Percentiles rank a stretch among this genome's conserved stretches.
These are phyloP conservation scores for Oscheius onirici DNA, from an alignment of 2,888 invertebrate species.

Conservation along the genomic window DNA sequence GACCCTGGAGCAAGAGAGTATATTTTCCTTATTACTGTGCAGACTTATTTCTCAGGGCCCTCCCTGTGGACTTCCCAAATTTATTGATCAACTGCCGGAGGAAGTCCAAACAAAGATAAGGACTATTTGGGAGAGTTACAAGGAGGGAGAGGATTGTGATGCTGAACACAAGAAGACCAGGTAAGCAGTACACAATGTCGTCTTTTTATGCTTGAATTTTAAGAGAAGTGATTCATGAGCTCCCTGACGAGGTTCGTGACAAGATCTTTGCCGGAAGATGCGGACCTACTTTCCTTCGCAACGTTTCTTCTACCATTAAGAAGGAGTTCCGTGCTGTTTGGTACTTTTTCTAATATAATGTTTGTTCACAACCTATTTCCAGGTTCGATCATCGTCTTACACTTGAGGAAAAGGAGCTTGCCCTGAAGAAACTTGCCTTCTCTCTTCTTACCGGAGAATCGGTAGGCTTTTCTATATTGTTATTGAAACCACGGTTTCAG, in stretches of 20 bases:
- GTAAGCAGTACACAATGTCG: constrained; percentile 12
- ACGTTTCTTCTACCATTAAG: constrained; percentile 53
- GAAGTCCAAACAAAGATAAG: constrained; percentile 60
- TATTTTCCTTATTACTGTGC: not conserved
- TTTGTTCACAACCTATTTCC: not conserved
- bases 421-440: constrained; percentile 65
- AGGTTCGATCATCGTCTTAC: constrained; percentile 63
- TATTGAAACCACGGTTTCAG: constrained; percentile 40
- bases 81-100: constrained; percentile 58
- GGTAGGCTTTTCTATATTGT: constrained; percentile 39
- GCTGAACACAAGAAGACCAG: constrained; percentile 58
- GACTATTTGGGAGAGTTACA: constrained; percentile 65
- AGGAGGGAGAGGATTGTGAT: constrained; percentile 60
- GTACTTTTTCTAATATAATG: constrained; percentile 9
- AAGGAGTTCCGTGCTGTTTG: constrained; percentile 65
- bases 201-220: not conserved
- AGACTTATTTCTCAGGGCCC: constrained; percentile 45
- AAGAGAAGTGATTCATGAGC: constrained; percentile 48
- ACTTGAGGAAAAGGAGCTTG: constrained; percentile 63
- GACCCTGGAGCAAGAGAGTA: constrained; percentile 64
- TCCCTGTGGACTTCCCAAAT: constrained; percentile 62
- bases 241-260: constrained; percentile 58
- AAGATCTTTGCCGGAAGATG: constrained; percentile 66
- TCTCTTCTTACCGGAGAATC: constrained; percentile 64
- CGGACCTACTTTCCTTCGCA: constrained; percentile 65